These are phyloP conservation scores for Adineta ricciae DNA, from an alignment of 2,888 invertebrate species.

Conservation along the genomic window DNA sequence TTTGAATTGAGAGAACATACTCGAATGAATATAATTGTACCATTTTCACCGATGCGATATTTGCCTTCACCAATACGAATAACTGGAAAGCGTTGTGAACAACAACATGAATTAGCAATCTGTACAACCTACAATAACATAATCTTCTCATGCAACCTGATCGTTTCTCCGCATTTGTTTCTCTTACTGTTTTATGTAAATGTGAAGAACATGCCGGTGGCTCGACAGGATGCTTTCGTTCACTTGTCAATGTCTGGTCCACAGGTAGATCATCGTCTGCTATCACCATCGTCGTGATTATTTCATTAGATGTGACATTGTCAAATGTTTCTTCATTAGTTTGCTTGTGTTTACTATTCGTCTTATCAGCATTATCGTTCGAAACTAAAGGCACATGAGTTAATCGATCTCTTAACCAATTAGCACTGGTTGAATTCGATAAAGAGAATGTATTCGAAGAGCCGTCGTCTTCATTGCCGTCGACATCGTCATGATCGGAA, in stretches of 20 bases:
- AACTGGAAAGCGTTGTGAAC: conserved; percentile 30
- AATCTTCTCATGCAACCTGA: too few relatives aligned
- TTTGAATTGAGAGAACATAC: conserved; percentile 59
- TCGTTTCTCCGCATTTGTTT: background rate
- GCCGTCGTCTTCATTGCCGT: too few relatives aligned
- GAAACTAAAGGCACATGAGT: background rate
- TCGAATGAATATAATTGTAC: conserved; percentile 84
- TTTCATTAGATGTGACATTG: background rate
- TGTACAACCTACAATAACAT: background rate
- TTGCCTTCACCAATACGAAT: conserved; percentile 58
- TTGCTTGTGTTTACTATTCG: background rate
- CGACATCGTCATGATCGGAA: background rate
- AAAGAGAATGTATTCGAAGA: background rate
- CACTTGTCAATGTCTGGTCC: too few relatives aligned
- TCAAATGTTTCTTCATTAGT: background rate
- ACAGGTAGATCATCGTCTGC: too few relatives aligned
- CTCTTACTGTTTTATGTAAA: conserved; percentile 21
- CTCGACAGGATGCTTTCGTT: background rate
- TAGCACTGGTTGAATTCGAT: background rate
- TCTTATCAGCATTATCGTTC: background rate
- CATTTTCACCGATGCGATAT: conserved; percentile 89
- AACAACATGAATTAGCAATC: conserved; percentile 30
- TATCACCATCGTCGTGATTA: background rate
- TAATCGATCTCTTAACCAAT: background rate
- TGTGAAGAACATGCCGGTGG: background rate